These are phyloP conservation scores for Pachliopta kotzebuea DNA, from an alignment of 2,888 invertebrate genomes.

Conservation along the genomic window DNA sequence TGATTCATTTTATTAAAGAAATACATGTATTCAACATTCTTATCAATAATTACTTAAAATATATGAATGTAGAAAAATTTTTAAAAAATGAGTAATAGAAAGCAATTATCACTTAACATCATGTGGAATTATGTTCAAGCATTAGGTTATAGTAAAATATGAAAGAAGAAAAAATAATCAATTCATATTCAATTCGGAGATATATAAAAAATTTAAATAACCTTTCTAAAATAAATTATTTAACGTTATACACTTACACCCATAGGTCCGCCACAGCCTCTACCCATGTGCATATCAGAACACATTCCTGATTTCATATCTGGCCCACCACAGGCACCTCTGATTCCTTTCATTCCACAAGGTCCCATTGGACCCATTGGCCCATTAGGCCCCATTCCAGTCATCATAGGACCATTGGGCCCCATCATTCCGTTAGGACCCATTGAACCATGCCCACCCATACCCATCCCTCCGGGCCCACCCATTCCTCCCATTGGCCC, in stretches of 20 bases:
- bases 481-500: slow-evolving; percentile 64
- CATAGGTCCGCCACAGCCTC: slow-evolving; percentile 77
- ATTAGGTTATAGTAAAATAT: too few relatives aligned
- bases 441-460: slow-evolving; percentile 62
- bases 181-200: too few relatives aligned
- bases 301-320: slow-evolving; percentile 77
- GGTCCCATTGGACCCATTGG: slow-evolving; percentile 78
- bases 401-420: slow-evolving; percentile 71
- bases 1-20: too few relatives aligned
- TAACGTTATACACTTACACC: slow-evolving; percentile 58
- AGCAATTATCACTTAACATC: too few relatives aligned
- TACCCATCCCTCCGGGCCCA: slow-evolving; percentile 54
- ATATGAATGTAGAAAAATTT: too few relatives aligned
- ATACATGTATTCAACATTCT: too few relatives aligned
- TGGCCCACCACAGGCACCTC: slow-evolving; percentile 72
- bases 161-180: too few relatives aligned
- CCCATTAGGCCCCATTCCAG: slow-evolving; percentile 68
- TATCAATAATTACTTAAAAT: too few relatives aligned
- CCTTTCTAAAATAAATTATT: neutral
- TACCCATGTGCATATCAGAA: slow-evolving; percentile 76
- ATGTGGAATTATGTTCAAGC: too few relatives aligned
- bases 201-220: too few relatives aligned
- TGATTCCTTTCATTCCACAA: slow-evolving; percentile 74
- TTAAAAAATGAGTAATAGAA: too few relatives aligned
- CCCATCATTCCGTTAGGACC: slow-evolving; percentile 72